Evolutionary conservation across 2,113 vertebrate genomes (phyloP), one percentile per base, ranked within the genome.

Genomic region (Brachirus orientalis): DNA sequence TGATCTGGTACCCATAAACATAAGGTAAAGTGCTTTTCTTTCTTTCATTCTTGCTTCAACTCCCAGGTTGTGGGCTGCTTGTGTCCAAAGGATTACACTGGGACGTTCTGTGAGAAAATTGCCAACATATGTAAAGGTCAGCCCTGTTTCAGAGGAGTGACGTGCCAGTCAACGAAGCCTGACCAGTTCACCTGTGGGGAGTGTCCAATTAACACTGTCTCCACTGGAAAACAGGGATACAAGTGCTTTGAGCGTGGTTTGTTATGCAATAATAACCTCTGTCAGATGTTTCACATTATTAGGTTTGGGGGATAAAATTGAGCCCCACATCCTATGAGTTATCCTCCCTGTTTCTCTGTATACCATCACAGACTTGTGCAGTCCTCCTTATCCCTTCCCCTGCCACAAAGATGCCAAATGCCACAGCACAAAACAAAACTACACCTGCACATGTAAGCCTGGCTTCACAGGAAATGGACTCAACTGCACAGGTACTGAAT

Each of bases 171-270:
- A 10, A 53, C 67, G 17, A 10, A 58, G 13, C 71, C 80, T 0
- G 67, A 60, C 3, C 76, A 50, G 37, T 94, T 93, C 73, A 80
- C 81, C 56, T 95, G 94, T 28, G 92, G 75, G 28, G 56, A 60
- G 35, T 95, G 94, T 76, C 94, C 94, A 8, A 2, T 61, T 9
- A 82, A 81, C 0, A 91, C 90, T 0, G 79, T 93, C 9, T 58
- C 85, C 19, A 60, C 35, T 1, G 78, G 63, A 18, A 88, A 77
- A 48, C 56, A 80, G 50, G 94, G 94, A 62, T 92, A 93, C 88
- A 95, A 95, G 79, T 95, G 94, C 71, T 94, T 95, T 72, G 77
- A 93, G 35, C 90, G 91, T 11, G 92, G 94, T 94, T 40, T 67
- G 90, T 77, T 11, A 10, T 13, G n/a, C 33, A 13, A 53, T 12